Percentiles rank a stretch among this genome's conserved stretches.
Conservation (phyloP, 2,888 invertebrate genomes). For the Luffia ferchaultella region DNA sequence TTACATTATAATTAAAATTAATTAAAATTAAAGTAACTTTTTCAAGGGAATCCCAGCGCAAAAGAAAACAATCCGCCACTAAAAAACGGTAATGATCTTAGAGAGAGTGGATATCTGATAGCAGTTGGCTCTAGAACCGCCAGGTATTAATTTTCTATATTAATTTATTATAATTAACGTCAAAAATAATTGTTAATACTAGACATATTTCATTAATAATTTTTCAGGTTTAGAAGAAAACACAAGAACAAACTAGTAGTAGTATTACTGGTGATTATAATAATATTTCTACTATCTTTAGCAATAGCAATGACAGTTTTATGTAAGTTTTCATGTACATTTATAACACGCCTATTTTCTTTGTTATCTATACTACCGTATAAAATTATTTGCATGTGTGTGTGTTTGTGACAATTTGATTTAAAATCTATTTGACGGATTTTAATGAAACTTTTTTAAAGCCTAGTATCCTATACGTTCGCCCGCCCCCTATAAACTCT, state of each 20-base stretch:
- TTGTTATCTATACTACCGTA: no score
- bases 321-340: conserved; percentile 52
- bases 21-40: no score
- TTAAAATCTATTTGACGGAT: no score
- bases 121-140: conserved; percentile 59
- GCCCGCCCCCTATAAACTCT: no score
- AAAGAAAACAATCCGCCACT: conserved; percentile 28
- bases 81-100: conserved; percentile 48
- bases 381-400: no score
- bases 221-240: conserved; percentile 70
- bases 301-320: conserved; percentile 60
- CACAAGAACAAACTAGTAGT: conserved; percentile 64
- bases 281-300: conserved; percentile 60
- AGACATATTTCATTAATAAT: conserved; percentile 8
- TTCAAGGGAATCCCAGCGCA: not conserved
- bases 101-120: conserved; percentile 53
- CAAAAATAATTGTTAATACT: not conserved
- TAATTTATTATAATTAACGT: not conserved
- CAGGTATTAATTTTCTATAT: conserved; percentile 28
- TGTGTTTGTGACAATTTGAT: no score
- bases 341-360: no score
- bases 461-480: no score
- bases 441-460: no score
- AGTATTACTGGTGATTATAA: conserved; percentile 50
- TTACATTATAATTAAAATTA: no score